Percentiles rank a stretch among this genome's conserved stretches.
Evolutionary conservation across 2,888 invertebrate genomes (phyloP).

Genomic region (Tenthredo livida): DNA sequence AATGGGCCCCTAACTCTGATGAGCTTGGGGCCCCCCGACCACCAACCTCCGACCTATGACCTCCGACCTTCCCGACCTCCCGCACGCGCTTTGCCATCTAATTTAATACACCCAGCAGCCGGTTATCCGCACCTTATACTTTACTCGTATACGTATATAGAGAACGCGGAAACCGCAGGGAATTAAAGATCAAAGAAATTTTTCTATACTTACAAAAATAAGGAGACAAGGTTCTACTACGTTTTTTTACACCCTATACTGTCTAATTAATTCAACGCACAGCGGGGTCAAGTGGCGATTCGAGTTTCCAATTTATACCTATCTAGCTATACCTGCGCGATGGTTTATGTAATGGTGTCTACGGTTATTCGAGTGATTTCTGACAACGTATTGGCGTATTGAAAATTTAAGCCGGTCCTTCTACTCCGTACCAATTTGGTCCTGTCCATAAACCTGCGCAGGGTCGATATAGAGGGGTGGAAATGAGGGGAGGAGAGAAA

Average conservation of each 20-base stretch:
- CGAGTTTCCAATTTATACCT: background rate
- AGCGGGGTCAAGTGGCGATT: background rate
- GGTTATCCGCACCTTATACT: constrained; percentile 64
- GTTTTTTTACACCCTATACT: background rate
- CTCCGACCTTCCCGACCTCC: constrained; percentile 57
- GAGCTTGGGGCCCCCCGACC: constrained; percentile 69
- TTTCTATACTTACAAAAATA: background rate
- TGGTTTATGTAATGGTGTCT: constrained; percentile 8
- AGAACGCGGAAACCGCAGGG: constrained; percentile 51
- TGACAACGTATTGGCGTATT: constrained; percentile 58
- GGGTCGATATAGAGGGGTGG: background rate
- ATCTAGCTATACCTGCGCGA: background rate
- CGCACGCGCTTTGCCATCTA: constrained; percentile 67
- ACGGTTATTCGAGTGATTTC: background rate
- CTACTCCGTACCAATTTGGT: constrained; percentile 27
- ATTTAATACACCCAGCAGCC: constrained; percentile 70
- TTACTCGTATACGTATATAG: constrained; percentile 55
- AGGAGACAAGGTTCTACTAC: background rate
- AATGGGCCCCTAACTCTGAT: constrained; percentile 75
- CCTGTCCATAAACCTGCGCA: constrained; percentile 29
- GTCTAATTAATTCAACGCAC: background rate
- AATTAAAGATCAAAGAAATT: background rate
- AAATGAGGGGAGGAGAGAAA: background rate
- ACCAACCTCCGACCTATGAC: constrained; percentile 57
- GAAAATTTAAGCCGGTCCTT: constrained; percentile 68